phyloP scores from a whole-genome alignment of 2,888 invertebrate species.

The Hypomecis atomaria region DNA sequence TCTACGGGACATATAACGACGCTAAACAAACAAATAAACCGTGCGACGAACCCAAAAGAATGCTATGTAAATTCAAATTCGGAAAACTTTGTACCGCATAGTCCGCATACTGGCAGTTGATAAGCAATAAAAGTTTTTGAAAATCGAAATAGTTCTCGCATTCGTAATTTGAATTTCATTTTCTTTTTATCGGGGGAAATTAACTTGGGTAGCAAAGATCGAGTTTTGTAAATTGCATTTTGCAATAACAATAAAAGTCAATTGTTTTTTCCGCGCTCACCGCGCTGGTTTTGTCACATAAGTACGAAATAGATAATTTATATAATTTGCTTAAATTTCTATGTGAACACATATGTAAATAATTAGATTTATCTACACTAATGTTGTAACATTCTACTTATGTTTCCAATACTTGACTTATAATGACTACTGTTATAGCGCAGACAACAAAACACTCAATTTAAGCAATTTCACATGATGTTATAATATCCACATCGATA shows the following conservation, averaged over 20 bases:
- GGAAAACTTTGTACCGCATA: constrained; percentile 30
- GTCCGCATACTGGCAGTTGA: constrained; percentile 23
- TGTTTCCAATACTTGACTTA: no score
- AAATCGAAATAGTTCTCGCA: constrained; percentile 27
- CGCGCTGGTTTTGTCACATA: no score
- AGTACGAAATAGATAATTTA: no score
- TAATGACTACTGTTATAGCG: no score
- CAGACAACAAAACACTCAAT: no score
- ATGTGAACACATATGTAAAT: no score
- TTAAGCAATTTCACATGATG: no score
- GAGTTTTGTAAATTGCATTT: constrained; percentile 3
- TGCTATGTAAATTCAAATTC: constrained; percentile 31
- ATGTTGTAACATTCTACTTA: no score
- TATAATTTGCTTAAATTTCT: no score
- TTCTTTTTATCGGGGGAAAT: constrained; percentile 13
- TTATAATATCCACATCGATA: no score
- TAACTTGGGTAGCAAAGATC: constrained; percentile 2
- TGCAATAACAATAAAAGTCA: not conserved
- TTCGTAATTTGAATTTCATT: constrained; percentile 10
- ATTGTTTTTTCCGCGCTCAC: not conserved
- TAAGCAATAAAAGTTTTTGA: constrained; percentile 29
- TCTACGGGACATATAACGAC: constrained; percentile 23
- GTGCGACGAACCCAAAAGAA: constrained; percentile 30
- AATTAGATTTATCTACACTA: no score
- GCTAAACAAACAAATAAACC: constrained; percentile 32